These are phyloP conservation scores for Seira musarum DNA, from an alignment of 2,888 invertebrate genomes.

Conservation along the genomic window DNA sequence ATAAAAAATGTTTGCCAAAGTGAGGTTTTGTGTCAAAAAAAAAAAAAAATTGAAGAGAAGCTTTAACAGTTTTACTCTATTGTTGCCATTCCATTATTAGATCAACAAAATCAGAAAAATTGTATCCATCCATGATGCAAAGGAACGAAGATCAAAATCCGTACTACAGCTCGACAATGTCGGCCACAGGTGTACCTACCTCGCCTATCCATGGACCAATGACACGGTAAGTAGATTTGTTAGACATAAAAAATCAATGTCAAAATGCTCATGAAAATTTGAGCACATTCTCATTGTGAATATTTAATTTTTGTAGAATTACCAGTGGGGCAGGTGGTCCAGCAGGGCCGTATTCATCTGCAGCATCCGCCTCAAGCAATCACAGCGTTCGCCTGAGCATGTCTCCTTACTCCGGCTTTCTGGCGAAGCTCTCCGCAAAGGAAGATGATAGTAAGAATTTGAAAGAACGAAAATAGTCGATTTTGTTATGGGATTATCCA, in stretches of 20 bases:
- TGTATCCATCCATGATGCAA: conserved; percentile 93
- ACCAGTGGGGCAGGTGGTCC: conserved; percentile 43
- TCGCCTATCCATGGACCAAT: conserved; percentile 60
- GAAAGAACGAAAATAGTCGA: no score
- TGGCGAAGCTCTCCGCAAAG: conserved; percentile 74
- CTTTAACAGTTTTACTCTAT: no score
- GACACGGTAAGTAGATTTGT: conserved; percentile 55
- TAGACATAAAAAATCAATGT: no score
- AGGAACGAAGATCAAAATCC: conserved; percentile 88
- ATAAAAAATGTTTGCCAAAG: no score
- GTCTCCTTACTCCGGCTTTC: conserved; percentile 72
- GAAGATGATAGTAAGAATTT: conserved; percentile 83
- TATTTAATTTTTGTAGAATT: conserved; percentile 32
- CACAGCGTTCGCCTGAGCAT: conserved; percentile 70
- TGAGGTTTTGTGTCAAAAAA: no score
- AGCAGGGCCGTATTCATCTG: conserved; percentile 64
- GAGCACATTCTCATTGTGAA: no score
- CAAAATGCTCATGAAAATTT: no score
- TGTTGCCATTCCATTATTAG: no score
- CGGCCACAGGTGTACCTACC: conserved; percentile 49
- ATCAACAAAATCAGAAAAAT: conserved; percentile 95
- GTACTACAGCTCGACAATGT: conserved; percentile 65
- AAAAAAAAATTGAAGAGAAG: no score
- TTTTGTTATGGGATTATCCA: no score
- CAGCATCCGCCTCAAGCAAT: conserved; percentile 66